Evolutionary conservation across 2,113 vertebrate genomes (phyloP).

Genomic region (Eubucco bourcierii): DNA sequence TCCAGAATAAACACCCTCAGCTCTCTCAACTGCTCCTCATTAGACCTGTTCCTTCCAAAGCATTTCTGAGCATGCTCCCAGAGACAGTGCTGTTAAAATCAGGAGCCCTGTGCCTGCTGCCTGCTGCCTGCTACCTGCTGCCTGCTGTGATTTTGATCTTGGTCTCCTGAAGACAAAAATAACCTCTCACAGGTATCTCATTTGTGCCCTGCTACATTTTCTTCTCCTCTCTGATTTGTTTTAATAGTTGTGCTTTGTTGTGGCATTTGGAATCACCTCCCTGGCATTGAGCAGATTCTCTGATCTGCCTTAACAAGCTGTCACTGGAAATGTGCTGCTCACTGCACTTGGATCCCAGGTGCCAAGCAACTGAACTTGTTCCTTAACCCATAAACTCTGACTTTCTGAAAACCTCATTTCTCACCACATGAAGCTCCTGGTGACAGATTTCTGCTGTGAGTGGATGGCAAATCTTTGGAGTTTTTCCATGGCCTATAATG

Average conservation of each 20-base stretch:
- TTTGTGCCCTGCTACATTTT: conserved; percentile 13
- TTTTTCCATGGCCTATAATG: background rate
- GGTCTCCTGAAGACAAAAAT: background rate
- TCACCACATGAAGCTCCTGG: background rate
- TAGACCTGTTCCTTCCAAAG: background rate
- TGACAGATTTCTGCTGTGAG: conserved; percentile 4
- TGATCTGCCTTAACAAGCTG: conserved; percentile 22
- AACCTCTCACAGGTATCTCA: conserved; percentile 10
- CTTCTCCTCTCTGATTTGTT: conserved; percentile 10
- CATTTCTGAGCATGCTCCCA: background rate
- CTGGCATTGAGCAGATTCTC: conserved; percentile 23
- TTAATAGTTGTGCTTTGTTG: conserved; percentile 60
- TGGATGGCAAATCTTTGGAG: background rate
- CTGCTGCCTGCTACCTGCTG: background rate
- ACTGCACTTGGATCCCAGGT: conserved; percentile 24
- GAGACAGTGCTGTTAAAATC: background rate
- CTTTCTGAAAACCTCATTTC: background rate
- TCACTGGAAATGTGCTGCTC: conserved; percentile 20
- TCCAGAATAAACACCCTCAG: too few relatives aligned
- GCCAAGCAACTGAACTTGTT: background rate
- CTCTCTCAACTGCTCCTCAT: too few relatives aligned
- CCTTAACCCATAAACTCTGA: background rate
- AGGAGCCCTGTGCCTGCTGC: background rate
- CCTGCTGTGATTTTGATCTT: background rate
- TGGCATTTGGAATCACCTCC: conserved; percentile 46